phyloP scores from a whole-genome alignment of 2,113 vertebrate genomes.

The Etia nguti region DNA sequence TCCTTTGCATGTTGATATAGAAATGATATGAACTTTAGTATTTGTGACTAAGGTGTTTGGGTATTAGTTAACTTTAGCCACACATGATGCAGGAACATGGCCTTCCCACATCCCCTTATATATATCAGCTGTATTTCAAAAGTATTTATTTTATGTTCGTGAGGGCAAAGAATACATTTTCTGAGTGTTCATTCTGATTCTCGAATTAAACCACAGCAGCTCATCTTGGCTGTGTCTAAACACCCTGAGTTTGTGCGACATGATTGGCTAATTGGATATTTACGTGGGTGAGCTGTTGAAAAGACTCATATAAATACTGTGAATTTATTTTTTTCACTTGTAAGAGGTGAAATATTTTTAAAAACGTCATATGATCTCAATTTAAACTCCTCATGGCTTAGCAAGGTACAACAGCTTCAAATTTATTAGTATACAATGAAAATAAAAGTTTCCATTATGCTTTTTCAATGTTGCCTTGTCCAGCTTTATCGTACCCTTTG shows the following conservation, averaged over 20 bases:
- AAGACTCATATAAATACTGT: neutral
- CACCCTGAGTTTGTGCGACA: fast-evolving
- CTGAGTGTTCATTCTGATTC: no score
- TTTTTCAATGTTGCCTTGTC: neutral
- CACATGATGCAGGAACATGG: neutral
- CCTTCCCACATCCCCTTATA: no score
- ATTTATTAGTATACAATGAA: neutral
- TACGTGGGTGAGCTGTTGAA: neutral
- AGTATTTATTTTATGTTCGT: no score
- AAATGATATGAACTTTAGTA: neutral
- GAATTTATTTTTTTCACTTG: neutral
- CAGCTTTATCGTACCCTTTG: neutral
- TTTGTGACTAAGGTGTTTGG: neutral
- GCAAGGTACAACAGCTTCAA: neutral
- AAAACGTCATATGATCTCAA: neutral
- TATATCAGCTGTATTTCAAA: no score
- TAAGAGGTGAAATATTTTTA: neutral
- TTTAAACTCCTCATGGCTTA: neutral
- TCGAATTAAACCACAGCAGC: neutral
- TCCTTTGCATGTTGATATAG: neutral
- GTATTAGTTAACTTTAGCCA: neutral
- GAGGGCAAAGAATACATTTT: no score
- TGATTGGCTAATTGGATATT: neutral
- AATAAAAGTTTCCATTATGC: neutral
- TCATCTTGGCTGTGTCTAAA: neutral